Conservation (phyloP, 2,113 vertebrate species). For the Emydura subglobosa region DNA sequence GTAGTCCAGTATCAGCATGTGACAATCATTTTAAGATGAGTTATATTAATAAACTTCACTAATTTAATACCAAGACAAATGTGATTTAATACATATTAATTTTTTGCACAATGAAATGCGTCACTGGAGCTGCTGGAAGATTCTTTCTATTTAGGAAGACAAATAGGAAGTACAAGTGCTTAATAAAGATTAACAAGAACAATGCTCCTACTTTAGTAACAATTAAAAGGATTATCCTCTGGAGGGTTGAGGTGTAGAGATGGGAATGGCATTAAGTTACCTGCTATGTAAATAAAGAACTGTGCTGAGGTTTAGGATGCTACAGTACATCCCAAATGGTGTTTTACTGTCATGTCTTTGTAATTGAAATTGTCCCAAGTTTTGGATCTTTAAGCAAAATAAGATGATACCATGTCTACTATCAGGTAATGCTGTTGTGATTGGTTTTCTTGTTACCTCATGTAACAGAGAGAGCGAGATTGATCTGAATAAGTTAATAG, state of each 20-base stretch:
- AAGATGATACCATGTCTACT: background rate
- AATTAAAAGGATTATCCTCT: constrained; percentile 11
- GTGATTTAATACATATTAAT: background rate
- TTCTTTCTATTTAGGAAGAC: constrained; percentile 8
- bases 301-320: background rate
- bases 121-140: background rate
- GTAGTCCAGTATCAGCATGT: background rate
- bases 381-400: constrained; percentile 17
- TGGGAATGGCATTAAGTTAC: background rate
- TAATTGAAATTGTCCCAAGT: background rate
- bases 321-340: background rate
- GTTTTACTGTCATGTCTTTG: background rate
- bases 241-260: background rate
- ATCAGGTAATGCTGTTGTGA: background rate
- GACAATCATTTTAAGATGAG: background rate
- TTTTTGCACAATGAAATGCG: background rate
- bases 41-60: background rate
- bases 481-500: background rate
- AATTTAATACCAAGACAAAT: background rate
- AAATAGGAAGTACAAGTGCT: background rate
- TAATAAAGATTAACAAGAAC: constrained; percentile 13
- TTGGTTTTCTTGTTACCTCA: background rate
- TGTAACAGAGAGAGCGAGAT: background rate
- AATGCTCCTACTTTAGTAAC: background rate
- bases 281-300: background rate